Percentiles rank a stretch among this genome's conserved stretches.
Conservation (phyloP, 2,113 vertebrate species). For the Corythoichthys intestinalis region DNA sequence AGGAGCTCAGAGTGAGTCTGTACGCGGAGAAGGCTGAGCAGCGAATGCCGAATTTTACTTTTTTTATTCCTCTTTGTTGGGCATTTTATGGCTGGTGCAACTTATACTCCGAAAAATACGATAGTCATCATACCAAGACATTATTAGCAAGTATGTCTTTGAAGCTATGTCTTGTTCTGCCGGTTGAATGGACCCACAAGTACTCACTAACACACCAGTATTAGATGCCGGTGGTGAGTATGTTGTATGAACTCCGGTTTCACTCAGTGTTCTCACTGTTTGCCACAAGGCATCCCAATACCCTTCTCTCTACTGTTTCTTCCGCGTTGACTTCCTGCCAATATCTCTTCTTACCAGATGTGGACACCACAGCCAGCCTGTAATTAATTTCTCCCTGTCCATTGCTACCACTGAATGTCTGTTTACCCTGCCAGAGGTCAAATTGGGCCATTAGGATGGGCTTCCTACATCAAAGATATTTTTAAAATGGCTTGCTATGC, state of each 20-base stretch:
- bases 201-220: too few species aligned
- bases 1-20: too few species aligned
- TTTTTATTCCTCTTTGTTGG: too few species aligned
- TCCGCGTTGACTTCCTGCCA: not conserved
- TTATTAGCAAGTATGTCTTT: not conserved
- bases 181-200: not conserved
- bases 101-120: too few species aligned
- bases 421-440: conserved; percentile 17
- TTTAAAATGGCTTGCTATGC: conserved; percentile 12
- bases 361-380: conserved; percentile 40
- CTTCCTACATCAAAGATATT: conserved; percentile 10
- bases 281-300: not conserved
- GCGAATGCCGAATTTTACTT: too few species aligned
- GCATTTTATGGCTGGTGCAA: too few species aligned
- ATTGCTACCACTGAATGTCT: conserved; percentile 33
- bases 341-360: conserved; percentile 7
- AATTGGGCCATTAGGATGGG: conserved; percentile 8
- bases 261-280: not conserved
- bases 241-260: not conserved
- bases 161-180: not conserved
- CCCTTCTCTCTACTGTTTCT: too few species aligned
- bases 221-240: too few species aligned
- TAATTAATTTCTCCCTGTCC: conserved; percentile 50
- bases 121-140: not conserved
- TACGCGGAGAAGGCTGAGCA: too few species aligned